A percentile compares a stretch with the other conserved stretches of the same genome.
These are phyloP conservation scores for Galeruca laticollis DNA, from an alignment of 2,888 invertebrate species.

Conservation along the genomic window DNA sequence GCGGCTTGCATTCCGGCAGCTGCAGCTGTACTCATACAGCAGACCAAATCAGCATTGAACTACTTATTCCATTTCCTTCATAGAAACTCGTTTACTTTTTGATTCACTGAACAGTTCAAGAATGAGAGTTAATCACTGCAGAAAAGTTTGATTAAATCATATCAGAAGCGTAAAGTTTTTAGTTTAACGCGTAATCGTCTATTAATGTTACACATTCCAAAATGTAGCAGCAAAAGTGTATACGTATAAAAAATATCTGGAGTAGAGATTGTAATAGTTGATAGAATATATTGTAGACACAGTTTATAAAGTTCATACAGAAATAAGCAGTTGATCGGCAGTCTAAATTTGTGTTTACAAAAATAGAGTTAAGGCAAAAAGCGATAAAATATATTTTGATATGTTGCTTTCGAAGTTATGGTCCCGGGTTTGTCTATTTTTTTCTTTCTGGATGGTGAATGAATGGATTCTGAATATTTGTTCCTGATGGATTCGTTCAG, in stretches of 20 bases:
- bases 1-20: conserved; percentile 91
- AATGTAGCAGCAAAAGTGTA: conserved; percentile 26
- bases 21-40: conserved; percentile 67
- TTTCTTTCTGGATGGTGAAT: conserved; percentile 11
- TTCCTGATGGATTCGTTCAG: conserved; percentile 47
- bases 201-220: conserved; percentile 6
- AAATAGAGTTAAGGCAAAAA: conserved; percentile 38
- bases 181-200: not conserved
- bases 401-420: conserved; percentile 46
- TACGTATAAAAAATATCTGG: conserved; percentile 27
- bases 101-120: not conserved
- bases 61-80: not conserved
- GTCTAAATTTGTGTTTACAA: conserved; percentile 21
- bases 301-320: not conserved
- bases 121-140: not conserved
- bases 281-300: conserved; percentile 7
- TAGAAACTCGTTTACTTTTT: not conserved
- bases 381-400: conserved; percentile 43
- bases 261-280: conserved; percentile 22
- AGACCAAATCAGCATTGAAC: conserved; percentile 30
- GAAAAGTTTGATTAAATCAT: too few relatives aligned
- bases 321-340: conserved; percentile 23
- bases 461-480: conserved; percentile 8
- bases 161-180: not conserved
- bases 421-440: conserved; percentile 42